Evolutionary conservation across 2,113 vertebrate genomes (phyloP), one percentile per base, ranked within the genome.

Genomic region (Strix uralensis): DNA sequence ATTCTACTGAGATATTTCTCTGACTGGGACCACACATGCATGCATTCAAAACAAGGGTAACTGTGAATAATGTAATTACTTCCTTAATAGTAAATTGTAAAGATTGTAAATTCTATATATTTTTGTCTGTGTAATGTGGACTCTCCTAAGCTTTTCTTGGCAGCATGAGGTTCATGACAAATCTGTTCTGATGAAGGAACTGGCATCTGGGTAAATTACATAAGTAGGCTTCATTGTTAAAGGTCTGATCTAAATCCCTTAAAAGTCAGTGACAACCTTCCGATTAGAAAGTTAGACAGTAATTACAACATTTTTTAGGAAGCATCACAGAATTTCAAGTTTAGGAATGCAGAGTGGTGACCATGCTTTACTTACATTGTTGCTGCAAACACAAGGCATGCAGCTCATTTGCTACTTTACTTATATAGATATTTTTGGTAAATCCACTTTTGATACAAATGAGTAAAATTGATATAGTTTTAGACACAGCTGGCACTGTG

Each of bases 1-100:
- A 38, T 96, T 59, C 79, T 97, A 0, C 54, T 96, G 81, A 80
- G 78, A 34, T 54, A 92, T 67, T 97, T 96, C 51, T 77, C 82
- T 72, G 96, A 91, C 3, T 88, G 66, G 91, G 52, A 95, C 40
- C 44, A 72, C 54, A 34, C 34, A 8, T 95, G 96, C 73, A 63
- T 5, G 1, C 30, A 65, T 75, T 88, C 81, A 52, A 57, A 83
- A 11, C 70, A 71, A 26, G 49, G 92, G 96, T 97, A 97, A 96
- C 40, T 82, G 10, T 58, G 30, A 57, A 78, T 65, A 72, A 83
- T 1, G 0, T 59, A 75, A 38, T 23, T 73, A n/a, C 14, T 58
- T 67, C 16, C 7, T 66, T 66, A 67, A 49, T 14, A 62, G 30
- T 61, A 57, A 80, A 61, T 20, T 77, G 15, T 66, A 75, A 86